Evolutionary conservation across 30 jellyfish, hydroid and myxozoan species (phyloP).

Genomic region (Chironex yamaguchii): DNA sequence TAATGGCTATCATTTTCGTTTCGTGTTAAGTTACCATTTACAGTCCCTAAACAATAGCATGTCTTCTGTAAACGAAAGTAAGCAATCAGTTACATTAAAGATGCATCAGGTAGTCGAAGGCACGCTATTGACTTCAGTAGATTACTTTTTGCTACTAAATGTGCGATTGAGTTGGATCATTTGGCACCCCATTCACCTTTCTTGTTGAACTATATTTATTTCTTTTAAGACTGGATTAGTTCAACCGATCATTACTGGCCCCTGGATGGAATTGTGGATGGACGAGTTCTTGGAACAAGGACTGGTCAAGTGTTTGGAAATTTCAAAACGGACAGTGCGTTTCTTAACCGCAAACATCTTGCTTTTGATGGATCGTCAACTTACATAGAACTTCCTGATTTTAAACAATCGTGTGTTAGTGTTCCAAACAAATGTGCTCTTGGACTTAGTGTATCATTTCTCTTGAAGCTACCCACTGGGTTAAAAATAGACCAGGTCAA

Average conservation of each 20-base stretch:
- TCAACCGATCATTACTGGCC: conserved; percentile 92
- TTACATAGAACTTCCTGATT: conserved; percentile 36
- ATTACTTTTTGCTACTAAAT: no score
- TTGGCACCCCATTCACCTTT: no score
- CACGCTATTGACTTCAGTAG: no score
- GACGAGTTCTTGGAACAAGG: conserved; percentile 73
- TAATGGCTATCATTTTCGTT: no score
- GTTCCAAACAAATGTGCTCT: conserved; percentile 82
- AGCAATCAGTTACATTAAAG: no score
- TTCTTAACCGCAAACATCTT: conserved; percentile 28
- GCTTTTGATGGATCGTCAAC: conserved; percentile 77
- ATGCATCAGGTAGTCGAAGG: no score
- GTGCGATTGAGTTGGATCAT: no score
- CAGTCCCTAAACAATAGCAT: no score
- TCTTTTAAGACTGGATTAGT: conserved; percentile 87
- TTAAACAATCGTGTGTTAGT: conserved; percentile 76
- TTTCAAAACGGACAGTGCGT: not conserved
- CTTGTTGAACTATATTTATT: no score
- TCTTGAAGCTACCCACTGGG: conserved; percentile 37
- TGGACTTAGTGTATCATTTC: conserved; percentile 83
- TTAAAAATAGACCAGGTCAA: conserved; percentile 7
- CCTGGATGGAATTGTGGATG: conserved; percentile 51
- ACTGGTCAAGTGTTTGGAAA: conserved; percentile 75
- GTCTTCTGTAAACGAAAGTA: no score
- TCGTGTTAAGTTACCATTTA: no score